Evolutionary conservation across 2,797 vertebrate species (phyloP).

Genomic region (Iguana delicatissima): DNA sequence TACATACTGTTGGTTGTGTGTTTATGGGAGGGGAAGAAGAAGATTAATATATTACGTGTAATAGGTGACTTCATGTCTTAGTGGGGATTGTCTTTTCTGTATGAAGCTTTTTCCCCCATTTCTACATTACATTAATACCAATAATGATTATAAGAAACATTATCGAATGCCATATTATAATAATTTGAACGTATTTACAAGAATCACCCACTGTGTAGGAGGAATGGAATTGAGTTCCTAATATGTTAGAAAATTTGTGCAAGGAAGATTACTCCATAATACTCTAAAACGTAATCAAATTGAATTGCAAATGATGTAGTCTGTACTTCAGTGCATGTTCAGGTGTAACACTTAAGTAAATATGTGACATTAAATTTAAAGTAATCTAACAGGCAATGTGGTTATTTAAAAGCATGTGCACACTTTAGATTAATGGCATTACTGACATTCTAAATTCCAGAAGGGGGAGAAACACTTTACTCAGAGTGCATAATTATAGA

Average conservation of each 20-base stretch:
- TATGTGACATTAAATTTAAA: constrained; percentile 22
- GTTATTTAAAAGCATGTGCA: background rate
- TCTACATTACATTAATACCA: constrained; percentile 17
- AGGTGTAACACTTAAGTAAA: background rate
- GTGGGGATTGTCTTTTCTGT: constrained; percentile 30
- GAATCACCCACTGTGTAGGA: constrained; percentile 45
- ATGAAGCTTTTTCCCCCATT: background rate
- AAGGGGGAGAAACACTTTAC: constrained; percentile 31
- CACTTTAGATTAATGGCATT: background rate
- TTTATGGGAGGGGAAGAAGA: background rate
- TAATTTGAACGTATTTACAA: constrained; percentile 54
- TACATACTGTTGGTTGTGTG: background rate
- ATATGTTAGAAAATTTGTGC: constrained; percentile 19
- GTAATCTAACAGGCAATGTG: constrained; percentile 33
- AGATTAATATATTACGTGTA: background rate
- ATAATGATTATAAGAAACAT: constrained; percentile 61
- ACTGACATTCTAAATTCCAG: background rate
- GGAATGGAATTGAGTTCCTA: constrained; percentile 49
- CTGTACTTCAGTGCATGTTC: background rate
- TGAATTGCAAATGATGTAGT: background rate
- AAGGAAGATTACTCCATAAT: constrained; percentile 3
- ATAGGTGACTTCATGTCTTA: constrained; percentile 36
- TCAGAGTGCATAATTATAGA: constrained; percentile 33
- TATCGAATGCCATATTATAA: constrained; percentile 57
- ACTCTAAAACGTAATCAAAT: constrained; percentile 27